phyloP scores from a whole-genome alignment of 2,113 vertebrate species.

The Actinemys pallida region DNA sequence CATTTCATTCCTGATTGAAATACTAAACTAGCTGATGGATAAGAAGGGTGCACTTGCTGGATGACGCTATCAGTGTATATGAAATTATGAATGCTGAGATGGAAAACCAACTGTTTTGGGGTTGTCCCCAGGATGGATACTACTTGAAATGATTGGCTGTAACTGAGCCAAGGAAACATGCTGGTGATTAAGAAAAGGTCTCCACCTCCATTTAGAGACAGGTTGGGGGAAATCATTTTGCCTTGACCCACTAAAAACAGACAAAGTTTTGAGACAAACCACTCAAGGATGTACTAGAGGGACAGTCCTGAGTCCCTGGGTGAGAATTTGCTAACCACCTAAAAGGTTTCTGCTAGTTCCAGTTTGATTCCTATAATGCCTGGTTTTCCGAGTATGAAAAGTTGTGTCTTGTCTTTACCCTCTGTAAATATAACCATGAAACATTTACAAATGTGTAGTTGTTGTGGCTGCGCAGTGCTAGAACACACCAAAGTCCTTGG shows the following conservation, averaged over 20 bases:
- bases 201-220: neutral
- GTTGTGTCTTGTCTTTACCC: neutral
- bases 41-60: neutral
- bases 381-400: neutral
- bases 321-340: fast-evolving
- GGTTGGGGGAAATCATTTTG: neutral
- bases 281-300: neutral
- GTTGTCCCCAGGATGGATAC: neutral
- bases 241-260: neutral
- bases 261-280: neutral
- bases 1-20: neutral
- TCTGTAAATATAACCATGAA: neutral
- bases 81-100: neutral
- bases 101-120: neutral
- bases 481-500: neutral
- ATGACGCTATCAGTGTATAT: neutral
- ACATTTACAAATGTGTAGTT: neutral
- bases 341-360: neutral
- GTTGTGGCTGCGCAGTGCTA: neutral
- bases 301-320: fast-evolving
- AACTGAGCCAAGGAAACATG: fast-evolving
- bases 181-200: neutral
- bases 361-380: neutral
- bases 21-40: neutral
- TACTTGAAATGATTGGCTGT: neutral